These are phyloP conservation scores for Lepidothrix coronata DNA, from an alignment of 2,113 vertebrate species.

Conservation along the genomic window DNA sequence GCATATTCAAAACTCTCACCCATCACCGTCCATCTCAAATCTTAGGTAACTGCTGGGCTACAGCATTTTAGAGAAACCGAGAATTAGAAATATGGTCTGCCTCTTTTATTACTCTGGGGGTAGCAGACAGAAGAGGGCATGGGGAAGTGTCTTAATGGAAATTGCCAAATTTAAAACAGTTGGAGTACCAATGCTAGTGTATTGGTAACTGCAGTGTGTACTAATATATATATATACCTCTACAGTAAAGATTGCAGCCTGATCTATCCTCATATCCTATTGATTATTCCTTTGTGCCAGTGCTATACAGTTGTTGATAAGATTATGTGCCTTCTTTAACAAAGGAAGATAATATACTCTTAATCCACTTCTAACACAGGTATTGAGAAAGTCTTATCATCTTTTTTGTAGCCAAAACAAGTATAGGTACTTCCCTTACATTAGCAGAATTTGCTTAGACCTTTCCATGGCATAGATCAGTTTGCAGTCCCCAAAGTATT, in stretches of 20 bases:
- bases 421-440: background rate
- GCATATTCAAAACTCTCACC: background rate
- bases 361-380: background rate
- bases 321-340: background rate
- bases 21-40: background rate
- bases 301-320: background rate
- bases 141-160: background rate
- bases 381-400: background rate
- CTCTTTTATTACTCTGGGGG: background rate
- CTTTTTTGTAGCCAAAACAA: background rate
- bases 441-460: background rate
- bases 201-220: background rate
- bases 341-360: background rate
- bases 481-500: background rate
- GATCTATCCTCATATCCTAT: background rate
- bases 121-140: background rate
- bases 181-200: background rate
- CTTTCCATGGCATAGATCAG: background rate
- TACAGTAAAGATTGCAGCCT: background rate
- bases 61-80: background rate
- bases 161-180: background rate
- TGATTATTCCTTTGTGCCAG: background rate
- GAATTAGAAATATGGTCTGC: background rate
- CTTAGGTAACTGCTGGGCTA: background rate
- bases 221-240: background rate